These are phyloP conservation scores for Nephila pilipes DNA, from an alignment of 1,140 invertebrate species.

Conservation along the genomic window DNA sequence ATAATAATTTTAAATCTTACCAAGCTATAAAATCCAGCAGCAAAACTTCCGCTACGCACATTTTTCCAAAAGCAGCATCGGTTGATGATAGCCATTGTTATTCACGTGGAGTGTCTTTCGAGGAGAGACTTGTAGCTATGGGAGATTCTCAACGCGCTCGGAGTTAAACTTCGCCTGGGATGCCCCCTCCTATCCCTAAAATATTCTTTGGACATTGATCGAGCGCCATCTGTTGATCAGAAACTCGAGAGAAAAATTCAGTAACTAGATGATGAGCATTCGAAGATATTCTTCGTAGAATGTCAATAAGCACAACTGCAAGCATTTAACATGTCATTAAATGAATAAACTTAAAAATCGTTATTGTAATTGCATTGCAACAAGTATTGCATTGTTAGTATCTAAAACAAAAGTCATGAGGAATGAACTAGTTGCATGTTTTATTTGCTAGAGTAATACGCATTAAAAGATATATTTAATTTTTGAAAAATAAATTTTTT, in stretches of 20 bases:
- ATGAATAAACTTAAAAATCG: too few species aligned
- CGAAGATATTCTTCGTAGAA: too few species aligned
- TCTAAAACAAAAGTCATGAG: too few species aligned
- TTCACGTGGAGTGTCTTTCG: background rate
- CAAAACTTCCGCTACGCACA: slow-evolving; percentile 70
- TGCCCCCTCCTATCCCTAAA: background rate
- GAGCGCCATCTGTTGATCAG: background rate
- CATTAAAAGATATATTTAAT: too few species aligned
- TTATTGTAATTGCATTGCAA: too few species aligned
- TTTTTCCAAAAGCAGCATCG: slow-evolving; percentile 62
- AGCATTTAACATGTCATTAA: too few species aligned
- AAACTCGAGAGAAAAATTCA: background rate
- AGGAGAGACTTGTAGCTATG: background rate
- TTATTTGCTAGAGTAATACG: too few species aligned
- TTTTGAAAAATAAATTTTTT: too few species aligned
- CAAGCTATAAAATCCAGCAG: slow-evolving; percentile 62
- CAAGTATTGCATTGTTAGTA: too few species aligned
- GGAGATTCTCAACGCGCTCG: background rate
- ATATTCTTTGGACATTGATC: background rate
- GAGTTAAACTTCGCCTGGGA: background rate
- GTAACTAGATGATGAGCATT: too few species aligned
- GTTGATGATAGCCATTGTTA: slow-evolving; percentile 50
- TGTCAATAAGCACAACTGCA: too few species aligned
- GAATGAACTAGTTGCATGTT: too few species aligned
- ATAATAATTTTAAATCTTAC: background rate